Base-by-base conservation (phyloP, 2,113 vertebrate species). In the Sinocyclocheilus anophthalmus region DNA sequence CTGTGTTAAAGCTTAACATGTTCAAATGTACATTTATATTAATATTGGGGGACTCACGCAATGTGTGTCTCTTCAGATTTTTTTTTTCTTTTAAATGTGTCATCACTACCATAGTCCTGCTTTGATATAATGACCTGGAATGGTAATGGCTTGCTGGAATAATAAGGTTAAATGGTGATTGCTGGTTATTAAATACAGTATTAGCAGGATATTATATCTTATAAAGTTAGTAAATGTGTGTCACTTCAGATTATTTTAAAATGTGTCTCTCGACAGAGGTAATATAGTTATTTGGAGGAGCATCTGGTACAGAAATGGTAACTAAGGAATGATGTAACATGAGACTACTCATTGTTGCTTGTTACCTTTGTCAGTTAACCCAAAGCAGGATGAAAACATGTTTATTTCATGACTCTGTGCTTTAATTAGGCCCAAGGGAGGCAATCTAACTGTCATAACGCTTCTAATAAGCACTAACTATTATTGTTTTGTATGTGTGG, bases 161-260 rank as follows among this genome's bases (percentile, higher is more conserved):
- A 89, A 53, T 10, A 89, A 12, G 16, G 59, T 3, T 18, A 92
- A 87, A 16, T 92, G 76, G 76, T 76, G 90, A 91, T 53, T 14
- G 13, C 13, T 53, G 50, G 13, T 53, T 53, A 53, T 53, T 53
- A 53, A 4, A 53, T 53, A 14, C 13, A 16, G 50, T 14, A 53
- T 3, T 50, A 50, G 48, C 48, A 50, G 48, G 10, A 4, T 14
- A 3, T 53, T 53, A 53, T 53, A 14, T 53, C 13, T 16, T 5
- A 53, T 84, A 18, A 92, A 92, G 14, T 91, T 0, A 5, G 13
- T 13, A 0, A 90, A 53, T 20, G 55, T 57, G 18, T 57, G 16
- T 57, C 55, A 57, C 7, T 42, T 42, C 9, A 91, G 20, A 22
- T 59, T 59, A 12, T 59, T 59, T 59, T 59, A 22, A 59, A 59